Evolutionary conservation across 2,888 invertebrate species (phyloP).

Genomic region (Schizaphis graminum): DNA sequence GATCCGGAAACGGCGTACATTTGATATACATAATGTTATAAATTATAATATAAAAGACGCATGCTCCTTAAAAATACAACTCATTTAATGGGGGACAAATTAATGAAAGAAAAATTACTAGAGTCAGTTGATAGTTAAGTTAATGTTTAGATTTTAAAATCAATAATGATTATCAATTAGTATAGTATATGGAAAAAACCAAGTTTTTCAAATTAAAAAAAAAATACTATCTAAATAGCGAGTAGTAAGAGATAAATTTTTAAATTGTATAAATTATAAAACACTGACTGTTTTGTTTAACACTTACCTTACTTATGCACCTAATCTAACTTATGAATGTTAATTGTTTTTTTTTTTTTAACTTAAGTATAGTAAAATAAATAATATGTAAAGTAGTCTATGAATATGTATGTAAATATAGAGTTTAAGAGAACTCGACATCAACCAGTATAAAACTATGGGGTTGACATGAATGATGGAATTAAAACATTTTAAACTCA

Average conservation of each 20-base stretch:
- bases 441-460: neutral
- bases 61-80: neutral
- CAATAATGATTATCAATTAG: neutral
- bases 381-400: neutral
- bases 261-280: neutral
- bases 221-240: neutral
- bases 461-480: neutral
- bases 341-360: neutral
- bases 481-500: neutral
- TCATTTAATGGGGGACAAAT: neutral
- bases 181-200: neutral
- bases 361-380: neutral
- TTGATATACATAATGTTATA: neutral
- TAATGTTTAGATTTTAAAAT: neutral
- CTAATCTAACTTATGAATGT: neutral
- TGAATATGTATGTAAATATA: neutral
- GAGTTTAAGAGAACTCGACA: neutral
- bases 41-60: neutral
- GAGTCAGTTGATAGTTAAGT: neutral
- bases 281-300: neutral
- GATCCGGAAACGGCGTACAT: constrained; percentile 67
- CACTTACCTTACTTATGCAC: neutral
- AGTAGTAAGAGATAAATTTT: neutral
- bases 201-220: neutral
- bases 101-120: neutral